Base-by-base conservation (phyloP, 2,888 invertebrate species). In the Drosophila kuntzei region DNA sequence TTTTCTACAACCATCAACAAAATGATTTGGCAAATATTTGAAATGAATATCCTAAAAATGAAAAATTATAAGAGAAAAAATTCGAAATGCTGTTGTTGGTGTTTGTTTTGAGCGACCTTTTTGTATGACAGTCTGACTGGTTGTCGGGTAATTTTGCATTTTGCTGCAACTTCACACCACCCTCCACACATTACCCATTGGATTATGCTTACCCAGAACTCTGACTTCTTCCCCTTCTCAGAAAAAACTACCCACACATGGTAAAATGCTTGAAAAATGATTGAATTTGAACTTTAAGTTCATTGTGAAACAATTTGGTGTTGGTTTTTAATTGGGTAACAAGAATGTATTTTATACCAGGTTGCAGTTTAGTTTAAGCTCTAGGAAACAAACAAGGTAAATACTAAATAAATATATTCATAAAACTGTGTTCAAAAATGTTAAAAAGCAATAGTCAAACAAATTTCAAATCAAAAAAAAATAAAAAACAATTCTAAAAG, bases 381-480 rank as follows among this genome's bases (percentile, higher is more conserved):
- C 53, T 76, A 72, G 76, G 69, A 73, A 63, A 57, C 55, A 57
- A 34, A 60, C 44, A 71, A 85, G 82, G 85, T 86, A 86, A 87
- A 65, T 82, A 69, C 70, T 53, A 54, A 53, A 51, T 63, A 58
- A 67, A 70, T 53, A 29, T 51, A 61, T 55, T 46, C 62, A 73
- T 62, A 73, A 83, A 74, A 53, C 53, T 54, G 63, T 80, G 80
- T 83, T 83, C 78, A 83, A 90, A 90, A 90, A 90, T 90, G 89
- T 89, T 90, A 89, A 90, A 90, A 89, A 89, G 84, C 89, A 89
- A 90, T 88, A 80, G 76, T 62, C 51, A 59, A 74, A 71, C 78
- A 60, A 60, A 65, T 9, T 9, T 6, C 47, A 61, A 70, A 9
- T 2, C 12, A 55, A 29, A 73, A 73, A n/a, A 34, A 66, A 61